Evolutionary conservation across 2,113 vertebrate genomes (phyloP).

Genomic region (Brevimyrus niger): DNA sequence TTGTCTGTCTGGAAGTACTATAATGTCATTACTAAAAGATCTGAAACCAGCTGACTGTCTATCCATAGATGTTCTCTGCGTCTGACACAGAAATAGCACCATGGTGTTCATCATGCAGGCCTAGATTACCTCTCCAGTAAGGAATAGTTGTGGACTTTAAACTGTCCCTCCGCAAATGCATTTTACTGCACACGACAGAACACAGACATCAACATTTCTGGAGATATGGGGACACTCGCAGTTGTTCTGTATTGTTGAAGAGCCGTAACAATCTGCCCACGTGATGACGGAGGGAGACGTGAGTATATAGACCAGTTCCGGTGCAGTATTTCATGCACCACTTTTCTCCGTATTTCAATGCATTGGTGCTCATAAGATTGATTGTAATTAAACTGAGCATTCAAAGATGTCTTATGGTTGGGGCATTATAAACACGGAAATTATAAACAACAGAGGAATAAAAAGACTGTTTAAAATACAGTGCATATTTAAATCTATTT

Average conservation of each 20-base stretch:
- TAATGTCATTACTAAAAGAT: background rate
- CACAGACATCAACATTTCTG: conserved; percentile 1
- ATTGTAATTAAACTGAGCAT: background rate
- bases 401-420: background rate
- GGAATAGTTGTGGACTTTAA: background rate
- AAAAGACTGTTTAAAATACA: background rate
- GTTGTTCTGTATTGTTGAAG: background rate
- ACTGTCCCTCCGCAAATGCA: background rate
- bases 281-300: background rate
- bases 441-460: too few species aligned
- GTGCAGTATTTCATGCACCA: background rate
- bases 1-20: background rate
- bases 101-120: background rate
- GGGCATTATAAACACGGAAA: background rate
- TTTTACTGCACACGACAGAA: background rate
- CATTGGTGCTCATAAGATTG: background rate
- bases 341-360: background rate
- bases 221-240: background rate
- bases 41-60: background rate
- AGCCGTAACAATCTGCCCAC: background rate
- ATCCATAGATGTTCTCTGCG: background rate
- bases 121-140: background rate
- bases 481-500: conserved; percentile 6
- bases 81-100: background rate
- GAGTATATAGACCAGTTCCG: background rate